Evolutionary conservation across 2,888 invertebrate genomes (phyloP).

Genomic region (Zygogramma bicolorata): DNA sequence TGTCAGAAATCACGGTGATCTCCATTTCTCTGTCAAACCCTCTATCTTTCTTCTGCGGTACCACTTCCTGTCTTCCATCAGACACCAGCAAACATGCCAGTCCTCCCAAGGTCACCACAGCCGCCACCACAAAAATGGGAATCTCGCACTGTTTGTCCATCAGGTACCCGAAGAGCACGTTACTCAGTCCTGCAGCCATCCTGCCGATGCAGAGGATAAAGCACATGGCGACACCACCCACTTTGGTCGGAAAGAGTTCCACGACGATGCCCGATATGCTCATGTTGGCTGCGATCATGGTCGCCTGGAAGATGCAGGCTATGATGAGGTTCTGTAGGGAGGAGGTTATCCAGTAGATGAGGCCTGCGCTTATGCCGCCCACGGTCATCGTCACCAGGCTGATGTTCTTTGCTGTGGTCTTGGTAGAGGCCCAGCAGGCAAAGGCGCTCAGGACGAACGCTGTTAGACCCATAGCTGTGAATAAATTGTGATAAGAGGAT

Average conservation of each 20-base stretch:
- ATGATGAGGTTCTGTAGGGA: slow-evolving; percentile 73
- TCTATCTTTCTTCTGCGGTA: neutral
- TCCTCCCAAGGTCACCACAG: slow-evolving; percentile 65
- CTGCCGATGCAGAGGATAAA: slow-evolving; percentile 76
- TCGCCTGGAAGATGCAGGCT: slow-evolving; percentile 68
- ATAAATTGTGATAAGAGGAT: neutral
- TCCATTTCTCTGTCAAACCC: slow-evolving; percentile 7
- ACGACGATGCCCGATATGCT: slow-evolving; percentile 62
- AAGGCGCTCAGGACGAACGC: slow-evolving; percentile 75
- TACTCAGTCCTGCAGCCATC: slow-evolving; percentile 75
- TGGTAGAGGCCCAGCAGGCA: slow-evolving; percentile 72
- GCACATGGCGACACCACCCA: slow-evolving; percentile 75
- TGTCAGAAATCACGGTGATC: slow-evolving; percentile 23
- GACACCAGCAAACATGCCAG: slow-evolving; percentile 64
- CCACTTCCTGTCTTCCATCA: slow-evolving; percentile 23
- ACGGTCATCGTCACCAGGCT: slow-evolving; percentile 66
- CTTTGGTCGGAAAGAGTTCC: slow-evolving; percentile 62
- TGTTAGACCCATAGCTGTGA: slow-evolving; percentile 71
- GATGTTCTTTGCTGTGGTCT: slow-evolving; percentile 54
- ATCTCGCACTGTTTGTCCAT: slow-evolving; percentile 75
- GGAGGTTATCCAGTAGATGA: slow-evolving; percentile 71
- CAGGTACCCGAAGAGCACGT: slow-evolving; percentile 74
- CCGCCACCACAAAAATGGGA: slow-evolving; percentile 74
- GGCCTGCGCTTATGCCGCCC: slow-evolving; percentile 71
- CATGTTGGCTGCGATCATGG: slow-evolving; percentile 68